These are phyloP conservation scores for Otocyon megalotis DNA, from an alignment of 2,113 vertebrate genomes.

Conservation along the genomic window DNA sequence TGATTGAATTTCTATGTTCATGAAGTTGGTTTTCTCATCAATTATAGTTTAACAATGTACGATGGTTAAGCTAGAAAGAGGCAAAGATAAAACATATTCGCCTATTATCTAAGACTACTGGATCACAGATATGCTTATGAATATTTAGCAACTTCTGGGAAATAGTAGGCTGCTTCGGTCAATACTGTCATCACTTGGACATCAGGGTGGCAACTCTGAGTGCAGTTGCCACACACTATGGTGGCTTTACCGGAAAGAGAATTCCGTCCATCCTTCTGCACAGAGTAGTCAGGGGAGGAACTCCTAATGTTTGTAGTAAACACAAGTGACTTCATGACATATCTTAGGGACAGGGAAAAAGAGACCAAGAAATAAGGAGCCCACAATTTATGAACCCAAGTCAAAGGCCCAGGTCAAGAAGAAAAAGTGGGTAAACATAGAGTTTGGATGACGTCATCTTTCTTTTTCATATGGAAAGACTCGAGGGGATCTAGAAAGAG, in stretches of 20 bases:
- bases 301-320: background rate
- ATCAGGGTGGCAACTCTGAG: background rate
- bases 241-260: background rate
- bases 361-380: background rate
- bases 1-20: background rate
- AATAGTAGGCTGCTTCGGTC: background rate
- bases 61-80: constrained; percentile 40
- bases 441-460: background rate
- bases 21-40: constrained; percentile 48
- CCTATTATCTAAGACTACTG: background rate
- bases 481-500: background rate
- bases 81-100: background rate
- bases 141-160: constrained; percentile 40
- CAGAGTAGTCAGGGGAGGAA: background rate
- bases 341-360: background rate
- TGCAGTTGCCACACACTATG: background rate
- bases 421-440: background rate
- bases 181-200: background rate
- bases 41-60: background rate
- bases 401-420: background rate
- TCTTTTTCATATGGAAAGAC: background rate
- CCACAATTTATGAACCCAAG: background rate
- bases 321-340: background rate
- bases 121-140: background rate
- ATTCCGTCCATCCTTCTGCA: background rate